These are phyloP conservation scores for Aptenodytes patagonicus DNA, from an alignment of 2,113 vertebrate genomes.

Conservation along the genomic window DNA sequence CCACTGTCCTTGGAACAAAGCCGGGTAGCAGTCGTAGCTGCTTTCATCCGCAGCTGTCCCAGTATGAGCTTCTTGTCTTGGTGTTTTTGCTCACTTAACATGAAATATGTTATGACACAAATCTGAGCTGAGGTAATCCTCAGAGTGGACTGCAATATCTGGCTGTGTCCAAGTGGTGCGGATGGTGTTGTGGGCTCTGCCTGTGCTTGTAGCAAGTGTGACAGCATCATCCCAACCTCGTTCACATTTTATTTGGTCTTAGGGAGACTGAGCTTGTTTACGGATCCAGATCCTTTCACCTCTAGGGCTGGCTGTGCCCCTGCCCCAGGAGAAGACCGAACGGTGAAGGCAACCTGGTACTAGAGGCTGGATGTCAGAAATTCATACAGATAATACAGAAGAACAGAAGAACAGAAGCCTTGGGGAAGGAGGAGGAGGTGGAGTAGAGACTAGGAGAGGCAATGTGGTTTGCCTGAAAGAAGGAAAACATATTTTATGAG, in stretches of 20 bases:
- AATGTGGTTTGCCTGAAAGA: not conserved
- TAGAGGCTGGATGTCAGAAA: not conserved
- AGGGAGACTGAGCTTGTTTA: not conserved
- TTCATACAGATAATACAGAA: not conserved
- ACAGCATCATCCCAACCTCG: not conserved
- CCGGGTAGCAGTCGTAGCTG: fast-evolving
- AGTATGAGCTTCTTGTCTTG: not conserved
- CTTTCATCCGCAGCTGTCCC: not conserved
- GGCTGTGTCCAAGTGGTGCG: not conserved
- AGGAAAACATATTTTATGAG: not conserved
- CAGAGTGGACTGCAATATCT: not conserved
- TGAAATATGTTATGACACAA: not conserved
- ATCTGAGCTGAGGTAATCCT: not conserved
- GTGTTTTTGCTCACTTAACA: not conserved
- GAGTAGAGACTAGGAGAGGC: not conserved
- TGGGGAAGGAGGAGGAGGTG: not conserved
- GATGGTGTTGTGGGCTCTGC: not conserved
- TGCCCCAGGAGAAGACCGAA: not conserved
- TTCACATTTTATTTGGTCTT: not conserved
- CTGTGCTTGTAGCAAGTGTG: fast-evolving
- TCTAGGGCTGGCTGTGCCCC: not conserved
- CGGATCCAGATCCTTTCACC: not conserved
- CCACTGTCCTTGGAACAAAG: not conserved
- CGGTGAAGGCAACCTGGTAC: not conserved
- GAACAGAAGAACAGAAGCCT: not conserved